Percentiles rank a stretch among this genome's conserved stretches.
Evolutionary conservation across 2,113 vertebrate genomes (phyloP).

Genomic region (Zingel zingel): DNA sequence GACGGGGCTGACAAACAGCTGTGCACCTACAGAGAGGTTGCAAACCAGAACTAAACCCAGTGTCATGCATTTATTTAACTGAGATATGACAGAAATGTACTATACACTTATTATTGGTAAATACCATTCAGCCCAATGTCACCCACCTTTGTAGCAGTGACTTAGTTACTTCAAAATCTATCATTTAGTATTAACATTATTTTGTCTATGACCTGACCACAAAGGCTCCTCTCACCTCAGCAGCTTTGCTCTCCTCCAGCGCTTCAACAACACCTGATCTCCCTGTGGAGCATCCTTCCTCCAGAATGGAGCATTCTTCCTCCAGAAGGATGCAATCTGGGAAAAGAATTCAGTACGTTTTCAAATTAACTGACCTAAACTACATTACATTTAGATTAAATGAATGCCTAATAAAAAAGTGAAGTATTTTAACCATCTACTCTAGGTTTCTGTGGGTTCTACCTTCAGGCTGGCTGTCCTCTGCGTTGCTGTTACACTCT

Average conservation of each 20-base stretch:
- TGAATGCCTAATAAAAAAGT: background rate
- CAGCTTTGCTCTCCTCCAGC: slow-evolving; percentile 63
- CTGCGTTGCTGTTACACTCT: slow-evolving; percentile 55
- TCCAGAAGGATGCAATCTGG: slow-evolving; percentile 59
- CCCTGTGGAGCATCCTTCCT: slow-evolving; percentile 50
- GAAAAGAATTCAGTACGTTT: background rate
- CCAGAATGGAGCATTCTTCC: slow-evolving; percentile 54
- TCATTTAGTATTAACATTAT: background rate
- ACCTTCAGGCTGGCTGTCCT: slow-evolving; percentile 70
- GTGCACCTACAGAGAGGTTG: slow-evolving; percentile 33
- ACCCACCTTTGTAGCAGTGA: background rate
- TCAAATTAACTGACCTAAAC: background rate
- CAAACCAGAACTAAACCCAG: slow-evolving; percentile 22
- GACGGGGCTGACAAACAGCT: slow-evolving; percentile 26
- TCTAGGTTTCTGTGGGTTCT: slow-evolving; percentile 2
- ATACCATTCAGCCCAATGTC: background rate
- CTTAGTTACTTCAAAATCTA: background rate
- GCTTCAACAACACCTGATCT: slow-evolving; percentile 53
- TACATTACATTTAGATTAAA: background rate
- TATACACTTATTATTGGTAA: background rate
- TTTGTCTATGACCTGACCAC: background rate
- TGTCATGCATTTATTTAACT: background rate
- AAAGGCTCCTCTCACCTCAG: slow-evolving; percentile 58
- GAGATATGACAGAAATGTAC: background rate
- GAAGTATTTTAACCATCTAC: background rate